A percentile compares a stretch with the other conserved stretches of the same genome.
Evolutionary conservation across 2,113 vertebrate genomes (phyloP).

Genomic region (Megaleporinus macrocephalus): DNA sequence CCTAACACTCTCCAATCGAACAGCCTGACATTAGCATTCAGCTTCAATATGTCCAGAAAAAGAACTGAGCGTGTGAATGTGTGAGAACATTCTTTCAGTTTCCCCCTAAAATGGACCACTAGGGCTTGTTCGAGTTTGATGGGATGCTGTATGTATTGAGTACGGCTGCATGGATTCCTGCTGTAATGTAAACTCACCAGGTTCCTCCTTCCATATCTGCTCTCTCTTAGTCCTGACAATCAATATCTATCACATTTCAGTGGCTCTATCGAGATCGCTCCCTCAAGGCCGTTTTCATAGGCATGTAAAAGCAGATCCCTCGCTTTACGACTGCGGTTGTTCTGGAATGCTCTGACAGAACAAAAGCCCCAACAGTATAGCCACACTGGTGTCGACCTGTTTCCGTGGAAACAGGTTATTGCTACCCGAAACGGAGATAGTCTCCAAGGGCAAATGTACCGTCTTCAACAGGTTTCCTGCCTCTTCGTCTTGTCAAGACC

Average conservation of each 20-base stretch:
- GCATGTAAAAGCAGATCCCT: conserved; percentile 20
- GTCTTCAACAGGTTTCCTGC: conserved; percentile 55
- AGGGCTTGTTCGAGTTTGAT: neutral
- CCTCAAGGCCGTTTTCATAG: conserved; percentile 9
- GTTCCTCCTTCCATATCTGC: neutral
- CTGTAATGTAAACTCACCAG: neutral
- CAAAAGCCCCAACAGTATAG: conserved; percentile 53
- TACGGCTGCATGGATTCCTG: neutral
- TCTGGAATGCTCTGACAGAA: conserved; percentile 43
- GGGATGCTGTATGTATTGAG: neutral
- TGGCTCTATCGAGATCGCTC: conserved; percentile 2
- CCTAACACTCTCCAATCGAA: neutral
- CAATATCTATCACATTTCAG: neutral
- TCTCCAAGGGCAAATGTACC: conserved; percentile 60
- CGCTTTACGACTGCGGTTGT: conserved; percentile 32
- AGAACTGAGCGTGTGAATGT: neutral
- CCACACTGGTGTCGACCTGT: conserved; percentile 41
- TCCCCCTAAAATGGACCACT: neutral
- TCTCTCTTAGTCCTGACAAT: conserved; percentile 10
- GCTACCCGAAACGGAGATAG: conserved; percentile 54
- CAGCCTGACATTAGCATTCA: neutral
- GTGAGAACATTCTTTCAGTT: neutral
- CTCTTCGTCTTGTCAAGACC: conserved; percentile 32
- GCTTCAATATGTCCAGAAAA: neutral
- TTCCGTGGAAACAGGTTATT: conserved; percentile 58